Conservation (phyloP, 2,888 invertebrate species). For the Lepidonotus clava region DNA sequence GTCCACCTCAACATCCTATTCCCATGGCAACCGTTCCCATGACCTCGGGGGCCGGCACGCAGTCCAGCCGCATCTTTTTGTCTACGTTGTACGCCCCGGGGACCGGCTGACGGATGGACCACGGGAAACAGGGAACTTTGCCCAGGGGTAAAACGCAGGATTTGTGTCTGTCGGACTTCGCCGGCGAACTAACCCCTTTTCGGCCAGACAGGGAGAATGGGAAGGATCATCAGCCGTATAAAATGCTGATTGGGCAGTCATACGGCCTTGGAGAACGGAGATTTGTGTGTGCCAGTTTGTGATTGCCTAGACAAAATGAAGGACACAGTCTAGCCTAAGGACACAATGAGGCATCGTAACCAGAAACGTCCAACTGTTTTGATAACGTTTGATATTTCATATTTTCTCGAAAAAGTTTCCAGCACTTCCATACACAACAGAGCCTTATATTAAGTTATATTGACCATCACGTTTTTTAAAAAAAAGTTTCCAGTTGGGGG, state of each 20-base stretch:
- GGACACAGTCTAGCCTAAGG: too few relatives aligned
- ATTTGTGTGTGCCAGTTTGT: background rate
- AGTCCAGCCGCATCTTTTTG: background rate
- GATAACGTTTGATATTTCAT: too few relatives aligned
- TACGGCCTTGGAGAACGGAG: background rate
- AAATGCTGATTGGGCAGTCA: background rate
- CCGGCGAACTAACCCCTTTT: background rate
- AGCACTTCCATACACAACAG: too few relatives aligned
- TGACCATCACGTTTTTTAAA: too few relatives aligned
- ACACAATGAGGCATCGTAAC: too few relatives aligned
- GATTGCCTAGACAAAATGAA: too few relatives aligned
- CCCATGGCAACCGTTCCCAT: conserved; percentile 9
- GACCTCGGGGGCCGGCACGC: background rate
- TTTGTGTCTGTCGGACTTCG: background rate
- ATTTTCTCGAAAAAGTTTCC: too few relatives aligned
- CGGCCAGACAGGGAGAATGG: background rate
- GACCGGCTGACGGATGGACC: background rate
- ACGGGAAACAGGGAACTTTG: background rate
- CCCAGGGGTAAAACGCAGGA: too few relatives aligned
- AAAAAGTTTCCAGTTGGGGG: too few relatives aligned
- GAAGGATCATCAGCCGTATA: background rate
- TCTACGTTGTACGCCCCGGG: background rate
- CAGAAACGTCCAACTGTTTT: too few relatives aligned
- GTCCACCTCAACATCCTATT: background rate
- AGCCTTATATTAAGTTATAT: too few relatives aligned